Percentiles rank a stretch among this genome's conserved stretches.
Conservation (phyloP, 2,113 vertebrate species). For the Athene cunicularia region DNA sequence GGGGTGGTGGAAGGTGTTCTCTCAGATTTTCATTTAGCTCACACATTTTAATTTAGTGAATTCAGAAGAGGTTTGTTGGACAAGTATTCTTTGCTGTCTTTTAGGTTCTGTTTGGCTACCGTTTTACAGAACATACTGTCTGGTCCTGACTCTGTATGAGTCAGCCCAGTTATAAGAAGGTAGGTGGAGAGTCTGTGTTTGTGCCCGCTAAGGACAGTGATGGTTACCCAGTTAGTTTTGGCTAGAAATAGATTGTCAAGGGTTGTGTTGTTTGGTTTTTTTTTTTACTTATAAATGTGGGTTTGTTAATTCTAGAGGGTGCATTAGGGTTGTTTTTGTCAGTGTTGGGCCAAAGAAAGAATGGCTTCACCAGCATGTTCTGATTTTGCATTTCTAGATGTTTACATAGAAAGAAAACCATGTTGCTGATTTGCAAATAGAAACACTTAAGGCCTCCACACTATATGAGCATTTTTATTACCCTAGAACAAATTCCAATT, state of each 20-base stretch:
- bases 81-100: not conserved
- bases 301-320: not conserved
- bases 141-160: not conserved
- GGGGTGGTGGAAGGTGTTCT: not conserved
- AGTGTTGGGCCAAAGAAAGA: not conserved
- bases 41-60: not conserved
- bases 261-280: no score
- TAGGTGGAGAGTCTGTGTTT: not conserved
- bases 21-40: not conserved
- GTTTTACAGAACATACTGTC: not conserved
- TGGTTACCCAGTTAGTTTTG: not conserved
- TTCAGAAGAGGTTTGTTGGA: not conserved
- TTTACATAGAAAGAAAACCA: not conserved
- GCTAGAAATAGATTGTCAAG: not conserved
- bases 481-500: not conserved
- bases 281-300: not conserved
- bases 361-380: not conserved
- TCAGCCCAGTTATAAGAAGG: conserved; percentile 1
- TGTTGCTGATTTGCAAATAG: not conserved
- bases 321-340: not conserved
- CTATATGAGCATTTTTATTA: not conserved
- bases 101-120: not conserved
- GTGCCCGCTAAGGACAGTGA: not conserved
- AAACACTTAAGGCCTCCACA: not conserved
- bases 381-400: not conserved